phyloP scores from a whole-genome alignment of 2,113 vertebrate species.

The Pachycephala philippinensis region DNA sequence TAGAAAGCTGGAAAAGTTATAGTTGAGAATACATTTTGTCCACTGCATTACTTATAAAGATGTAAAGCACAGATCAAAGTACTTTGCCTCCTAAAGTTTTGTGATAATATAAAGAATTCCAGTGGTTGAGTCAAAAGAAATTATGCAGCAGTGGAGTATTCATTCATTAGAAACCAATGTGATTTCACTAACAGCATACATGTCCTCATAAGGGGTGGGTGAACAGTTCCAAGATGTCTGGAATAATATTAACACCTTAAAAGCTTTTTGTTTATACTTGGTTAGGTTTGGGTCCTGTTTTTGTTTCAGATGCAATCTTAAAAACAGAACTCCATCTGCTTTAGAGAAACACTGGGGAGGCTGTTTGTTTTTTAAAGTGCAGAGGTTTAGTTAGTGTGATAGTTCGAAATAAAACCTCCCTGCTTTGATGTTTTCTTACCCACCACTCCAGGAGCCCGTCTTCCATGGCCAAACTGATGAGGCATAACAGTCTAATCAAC shows the following conservation, averaged over 20 bases:
- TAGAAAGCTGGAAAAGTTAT: neutral
- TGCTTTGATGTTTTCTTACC: conserved; percentile 21
- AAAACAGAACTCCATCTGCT: neutral
- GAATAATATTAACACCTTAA: conserved; percentile 1
- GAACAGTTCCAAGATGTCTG: neutral
- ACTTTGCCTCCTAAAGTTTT: neutral
- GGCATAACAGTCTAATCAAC: neutral
- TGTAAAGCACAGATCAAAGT: neutral
- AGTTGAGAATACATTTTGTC: neutral
- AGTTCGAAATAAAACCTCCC: neutral
- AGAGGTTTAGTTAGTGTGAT: neutral
- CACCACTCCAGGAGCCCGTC: neutral
- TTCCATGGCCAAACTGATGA: neutral
- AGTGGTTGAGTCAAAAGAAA: neutral
- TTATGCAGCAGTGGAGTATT: neutral
- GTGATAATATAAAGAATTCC: neutral
- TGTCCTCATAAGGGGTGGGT: neutral
- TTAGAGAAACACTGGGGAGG: neutral
- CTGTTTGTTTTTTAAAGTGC: neutral
- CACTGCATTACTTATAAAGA: neutral
- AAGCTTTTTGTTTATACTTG: conserved; percentile 5
- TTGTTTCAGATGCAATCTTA: neutral
- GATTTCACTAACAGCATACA: neutral
- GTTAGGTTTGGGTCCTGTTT: neutral
- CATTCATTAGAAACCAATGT: neutral